Conservation (phyloP, 2,888 invertebrate genomes). For the Lacanobia oleracea region DNA sequence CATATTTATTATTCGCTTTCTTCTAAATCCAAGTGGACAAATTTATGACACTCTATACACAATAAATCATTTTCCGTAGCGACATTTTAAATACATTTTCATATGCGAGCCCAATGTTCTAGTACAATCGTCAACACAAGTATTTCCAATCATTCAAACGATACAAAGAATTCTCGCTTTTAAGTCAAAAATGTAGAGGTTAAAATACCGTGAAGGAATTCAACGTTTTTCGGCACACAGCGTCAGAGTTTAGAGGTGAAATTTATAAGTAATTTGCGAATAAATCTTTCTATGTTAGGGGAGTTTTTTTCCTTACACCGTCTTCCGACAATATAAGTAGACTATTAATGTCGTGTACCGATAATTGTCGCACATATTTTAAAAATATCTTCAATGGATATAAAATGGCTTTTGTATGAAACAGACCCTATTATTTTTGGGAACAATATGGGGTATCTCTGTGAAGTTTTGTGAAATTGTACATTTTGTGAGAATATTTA, state of each 20-base stretch:
- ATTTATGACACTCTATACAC: slow-evolving; percentile 86
- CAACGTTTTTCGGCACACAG: slow-evolving; percentile 50
- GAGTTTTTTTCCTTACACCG: slow-evolving; percentile 81
- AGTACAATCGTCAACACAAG: slow-evolving; percentile 65
- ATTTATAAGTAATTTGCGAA: slow-evolving; percentile 90
- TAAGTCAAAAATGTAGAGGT: slow-evolving; percentile 20
- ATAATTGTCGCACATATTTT: slow-evolving; percentile 91
- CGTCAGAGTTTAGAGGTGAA: slow-evolving; percentile 77
- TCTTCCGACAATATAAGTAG: slow-evolving; percentile 84
- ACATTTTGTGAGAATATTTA: slow-evolving; percentile 76
- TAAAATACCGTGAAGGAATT: slow-evolving; percentile 42
- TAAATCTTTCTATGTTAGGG: slow-evolving; percentile 87
- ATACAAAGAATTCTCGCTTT: slow-evolving; percentile 57
- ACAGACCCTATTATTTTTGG: slow-evolving; percentile 74
- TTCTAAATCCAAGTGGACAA: slow-evolving; percentile 87
- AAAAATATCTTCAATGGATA: slow-evolving; percentile 81
- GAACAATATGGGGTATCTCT: slow-evolving; percentile 70
- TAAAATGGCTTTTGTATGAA: slow-evolving; percentile 71
- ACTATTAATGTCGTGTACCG: slow-evolving; percentile 90
- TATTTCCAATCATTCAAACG: slow-evolving; percentile 57
- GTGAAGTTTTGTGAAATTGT: slow-evolving; percentile 64
- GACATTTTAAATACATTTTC: slow-evolving; percentile 91
- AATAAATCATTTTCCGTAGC: slow-evolving; percentile 87
- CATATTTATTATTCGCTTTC: slow-evolving; percentile 84
- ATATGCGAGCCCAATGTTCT: slow-evolving; percentile 87